Evolutionary conservation across 1,140 invertebrate species (phyloP).

Genomic region (Euwallacea fornicatus): DNA sequence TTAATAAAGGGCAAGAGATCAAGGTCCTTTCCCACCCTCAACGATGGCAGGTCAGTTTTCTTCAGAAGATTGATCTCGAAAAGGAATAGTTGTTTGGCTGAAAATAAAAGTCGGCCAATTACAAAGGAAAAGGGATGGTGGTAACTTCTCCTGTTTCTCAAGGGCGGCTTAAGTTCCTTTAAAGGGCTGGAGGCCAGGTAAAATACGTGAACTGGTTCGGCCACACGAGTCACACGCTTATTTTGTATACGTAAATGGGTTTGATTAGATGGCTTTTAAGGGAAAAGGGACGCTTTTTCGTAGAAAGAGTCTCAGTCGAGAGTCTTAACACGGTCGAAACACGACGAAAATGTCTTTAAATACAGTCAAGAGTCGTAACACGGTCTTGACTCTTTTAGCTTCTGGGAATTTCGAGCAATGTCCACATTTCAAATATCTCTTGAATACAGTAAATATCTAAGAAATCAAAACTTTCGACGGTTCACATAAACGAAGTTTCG

Average conservation of each 20-base stretch:
- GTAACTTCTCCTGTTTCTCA: constrained; percentile 10
- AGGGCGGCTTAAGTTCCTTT: neutral
- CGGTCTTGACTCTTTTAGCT: too few species aligned
- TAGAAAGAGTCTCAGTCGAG: too few species aligned
- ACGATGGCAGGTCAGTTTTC: constrained; percentile 12
- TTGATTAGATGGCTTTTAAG: neutral
- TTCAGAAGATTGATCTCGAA: constrained; percentile 7
- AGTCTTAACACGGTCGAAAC: too few species aligned
- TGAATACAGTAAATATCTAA: too few species aligned
- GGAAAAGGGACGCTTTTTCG: too few species aligned
- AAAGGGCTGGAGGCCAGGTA: constrained; percentile 17
- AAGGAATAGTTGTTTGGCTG: constrained; percentile 5
- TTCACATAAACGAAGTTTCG: too few species aligned
- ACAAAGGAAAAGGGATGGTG: constrained; percentile 17
- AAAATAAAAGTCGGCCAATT: constrained; percentile 28
- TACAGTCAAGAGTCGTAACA: too few species aligned
- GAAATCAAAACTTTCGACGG: too few species aligned
- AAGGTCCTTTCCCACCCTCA: constrained; percentile 23
- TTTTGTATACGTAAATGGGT: neutral
- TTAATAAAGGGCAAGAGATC: neutral
- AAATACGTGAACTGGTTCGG: neutral
- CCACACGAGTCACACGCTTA: constrained; percentile 26
- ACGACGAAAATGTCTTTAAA: too few species aligned
- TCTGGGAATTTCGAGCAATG: too few species aligned
- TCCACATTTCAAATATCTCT: too few species aligned